Evolutionary conservation across 1,140 invertebrate genomes (phyloP).

Genomic region (Holotrichia oblita): DNA sequence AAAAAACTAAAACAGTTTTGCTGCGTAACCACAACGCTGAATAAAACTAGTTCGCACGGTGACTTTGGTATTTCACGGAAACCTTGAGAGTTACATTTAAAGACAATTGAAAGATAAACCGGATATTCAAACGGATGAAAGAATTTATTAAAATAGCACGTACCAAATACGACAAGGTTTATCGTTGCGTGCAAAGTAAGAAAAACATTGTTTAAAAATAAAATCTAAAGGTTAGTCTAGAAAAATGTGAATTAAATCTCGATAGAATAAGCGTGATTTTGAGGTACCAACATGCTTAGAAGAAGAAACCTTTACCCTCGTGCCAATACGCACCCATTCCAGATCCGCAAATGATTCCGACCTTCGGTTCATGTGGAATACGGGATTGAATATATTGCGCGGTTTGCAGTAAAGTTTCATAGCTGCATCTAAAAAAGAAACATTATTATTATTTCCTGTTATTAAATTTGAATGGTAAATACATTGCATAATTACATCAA

Average conservation of each 20-base stretch:
- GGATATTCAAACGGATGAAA: not conserved
- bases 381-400: conserved; percentile 79
- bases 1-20: no score
- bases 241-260: no score
- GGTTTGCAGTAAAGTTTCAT: conserved; percentile 82
- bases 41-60: not conserved
- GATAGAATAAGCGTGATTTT: no score
- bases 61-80: not conserved
- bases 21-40: no score
- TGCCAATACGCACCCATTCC: conserved; percentile 79
- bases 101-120: not conserved
- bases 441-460: not conserved
- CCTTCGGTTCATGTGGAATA: conserved; percentile 77
- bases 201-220: not conserved
- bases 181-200: not conserved
- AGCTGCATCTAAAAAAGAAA: conserved; percentile 76
- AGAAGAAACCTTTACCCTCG: conserved; percentile 37
- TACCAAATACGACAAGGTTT: no score
- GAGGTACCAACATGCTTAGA: conserved; percentile 22
- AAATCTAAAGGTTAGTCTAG: not conserved
- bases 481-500: no score
- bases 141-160: not conserved
- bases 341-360: conserved; percentile 96
- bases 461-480: no score
- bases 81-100: not conserved